Conservation (phyloP, 1,140 invertebrate genomes). For the Chironomus striatipennis region DNA sequence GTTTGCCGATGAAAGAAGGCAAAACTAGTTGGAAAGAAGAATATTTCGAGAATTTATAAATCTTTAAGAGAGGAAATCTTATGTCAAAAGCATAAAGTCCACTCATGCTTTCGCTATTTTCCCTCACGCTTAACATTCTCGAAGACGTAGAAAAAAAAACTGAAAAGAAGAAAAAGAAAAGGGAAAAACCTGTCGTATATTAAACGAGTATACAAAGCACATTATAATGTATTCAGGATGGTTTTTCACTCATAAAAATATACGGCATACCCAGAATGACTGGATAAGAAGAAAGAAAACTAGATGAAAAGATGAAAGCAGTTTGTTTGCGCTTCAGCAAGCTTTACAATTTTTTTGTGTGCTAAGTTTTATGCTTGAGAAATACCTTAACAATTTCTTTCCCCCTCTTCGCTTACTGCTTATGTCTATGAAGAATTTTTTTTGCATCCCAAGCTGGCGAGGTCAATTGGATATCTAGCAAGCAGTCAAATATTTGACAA, state of each 20-base stretch:
- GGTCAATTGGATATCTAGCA: background rate
- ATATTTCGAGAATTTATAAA: slow-evolving; percentile 10
- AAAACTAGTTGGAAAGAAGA: background rate
- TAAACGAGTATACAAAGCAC: background rate
- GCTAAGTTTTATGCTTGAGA: background rate
- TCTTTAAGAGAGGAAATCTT: slow-evolving; percentile 7
- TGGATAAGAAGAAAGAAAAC: background rate
- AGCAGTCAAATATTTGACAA: no score
- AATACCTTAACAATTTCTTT: background rate
- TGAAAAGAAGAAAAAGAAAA: background rate
- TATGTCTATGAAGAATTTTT: no score
- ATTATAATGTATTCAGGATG: slow-evolving; percentile 22
- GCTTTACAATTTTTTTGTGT: background rate
- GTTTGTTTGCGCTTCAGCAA: slow-evolving; percentile 4
- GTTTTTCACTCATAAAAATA: slow-evolving; percentile 17
- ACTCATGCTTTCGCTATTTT: background rate
- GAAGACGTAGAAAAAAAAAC: no score
- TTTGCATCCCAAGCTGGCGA: background rate
- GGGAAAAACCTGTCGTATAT: background rate
- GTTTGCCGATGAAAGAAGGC: background rate
- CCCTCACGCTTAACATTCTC: no score
- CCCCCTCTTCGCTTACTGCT: no score
- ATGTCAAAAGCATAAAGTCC: background rate
- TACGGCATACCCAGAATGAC: background rate
- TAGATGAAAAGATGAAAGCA: slow-evolving; percentile 10